phyloP scores from a whole-genome alignment of 2,888 invertebrate species.

The Osmoderma eremita region DNA sequence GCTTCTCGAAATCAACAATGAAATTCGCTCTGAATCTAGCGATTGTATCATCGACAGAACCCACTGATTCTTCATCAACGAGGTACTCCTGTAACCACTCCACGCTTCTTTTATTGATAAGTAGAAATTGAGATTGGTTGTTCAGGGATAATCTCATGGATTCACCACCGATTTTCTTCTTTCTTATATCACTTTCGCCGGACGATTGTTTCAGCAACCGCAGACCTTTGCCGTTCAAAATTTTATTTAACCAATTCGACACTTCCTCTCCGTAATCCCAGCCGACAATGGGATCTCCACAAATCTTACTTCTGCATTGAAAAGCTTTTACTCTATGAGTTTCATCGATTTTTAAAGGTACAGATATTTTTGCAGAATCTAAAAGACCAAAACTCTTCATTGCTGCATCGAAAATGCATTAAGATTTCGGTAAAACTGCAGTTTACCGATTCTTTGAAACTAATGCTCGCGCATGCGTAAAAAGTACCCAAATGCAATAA shows the following conservation, averaged over 20 bases:
- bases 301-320: slow-evolving; percentile 84
- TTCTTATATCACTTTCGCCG: slow-evolving; percentile 43
- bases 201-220: slow-evolving; percentile 73
- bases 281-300: slow-evolving; percentile 82
- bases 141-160: slow-evolving; percentile 70
- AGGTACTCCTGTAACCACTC: slow-evolving; percentile 74
- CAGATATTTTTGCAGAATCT: not conserved
- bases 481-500: too few relatives aligned
- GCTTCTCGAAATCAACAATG: slow-evolving; percentile 74
- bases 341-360: slow-evolving; percentile 11
- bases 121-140: slow-evolving; percentile 87
- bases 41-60: slow-evolving; percentile 70
- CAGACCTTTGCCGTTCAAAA: slow-evolving; percentile 74
- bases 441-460: too few relatives aligned
- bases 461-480: too few relatives aligned
- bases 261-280: slow-evolving; percentile 86
- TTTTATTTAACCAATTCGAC: slow-evolving; percentile 82
- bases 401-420: too few relatives aligned
- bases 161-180: slow-evolving; percentile 52
- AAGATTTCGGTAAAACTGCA: too few relatives aligned
- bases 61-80: slow-evolving; percentile 65
- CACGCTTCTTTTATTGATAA: slow-evolving; percentile 83
- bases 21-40: slow-evolving; percentile 92
- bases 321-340: slow-evolving; percentile 54
- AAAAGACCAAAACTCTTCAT: not conserved